Base-by-base conservation (phyloP, 2,888 invertebrate genomes). In the Drosophila siamana region DNA sequence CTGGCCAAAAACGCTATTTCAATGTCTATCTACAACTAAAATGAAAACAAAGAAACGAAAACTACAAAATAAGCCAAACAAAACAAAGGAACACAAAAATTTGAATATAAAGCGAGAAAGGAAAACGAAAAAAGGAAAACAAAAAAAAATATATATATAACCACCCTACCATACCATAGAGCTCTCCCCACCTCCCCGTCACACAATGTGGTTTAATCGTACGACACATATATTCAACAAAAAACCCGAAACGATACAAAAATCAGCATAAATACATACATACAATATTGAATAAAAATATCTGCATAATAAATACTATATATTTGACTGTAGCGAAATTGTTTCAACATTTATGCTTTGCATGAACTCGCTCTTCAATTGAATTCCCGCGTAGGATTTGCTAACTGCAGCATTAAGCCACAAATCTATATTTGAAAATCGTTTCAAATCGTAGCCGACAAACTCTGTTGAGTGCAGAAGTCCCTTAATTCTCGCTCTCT, bases 11-110 rank as follows among this genome's bases (percentile, higher is more conserved):
- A 61, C 65, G 69, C 81, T 84, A 86, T 82, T 86, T 88, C 74
- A 88, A 85, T 85, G 85, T 85, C 87, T 85, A 85, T 73, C 69
- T 80, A 72, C 55, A 40, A 19, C 19, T 19, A 19, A 19, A 19
- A 19, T 2, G 19, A 19, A 19, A 19, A 19, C 1, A 19, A 19
- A 19, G 3, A 19, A 19, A 19, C 19, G 19, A 19, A 19, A 55
- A 66, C 52, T 52, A 41, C 19, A 64, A 57, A 59, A 59, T 65
- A 63, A 70, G 64, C 77, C 38, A 41, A 51, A 36, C 5, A 38
- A 16, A 26, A 41, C 4, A 26, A n/a, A n/a, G 4, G n/a, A 33
- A 5, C n/a, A n/a, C n/a, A n/a, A 5, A 33, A 33, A 38, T 13
- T 11, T 38, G 9, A 9, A 33, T 33, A 33, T 33, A n/a, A 13